Conservation (phyloP, 2,888 invertebrate genomes). For the Hecatera dysodea region DNA sequence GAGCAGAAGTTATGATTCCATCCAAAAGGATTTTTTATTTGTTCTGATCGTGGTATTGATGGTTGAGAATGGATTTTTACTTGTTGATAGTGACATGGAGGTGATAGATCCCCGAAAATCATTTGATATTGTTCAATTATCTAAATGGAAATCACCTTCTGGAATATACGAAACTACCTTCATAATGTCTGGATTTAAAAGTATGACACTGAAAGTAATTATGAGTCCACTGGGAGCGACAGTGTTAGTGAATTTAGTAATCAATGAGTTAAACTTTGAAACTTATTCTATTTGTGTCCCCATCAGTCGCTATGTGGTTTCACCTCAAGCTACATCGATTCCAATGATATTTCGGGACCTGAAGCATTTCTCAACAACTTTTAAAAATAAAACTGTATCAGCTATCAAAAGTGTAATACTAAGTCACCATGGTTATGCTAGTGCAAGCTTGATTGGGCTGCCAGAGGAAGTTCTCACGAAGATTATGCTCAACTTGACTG, state of each 20-base stretch:
- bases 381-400: conserved; percentile 89
- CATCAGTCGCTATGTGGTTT: conserved; percentile 82
- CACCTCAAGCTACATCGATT: conserved; percentile 79
- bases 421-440: conserved; percentile 83
- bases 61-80: conserved; percentile 84
- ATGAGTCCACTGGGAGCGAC: conserved; percentile 81
- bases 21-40: conserved; percentile 83
- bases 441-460: conserved; percentile 85
- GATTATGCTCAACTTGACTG: conserved; percentile 76
- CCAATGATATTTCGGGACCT: conserved; percentile 84
- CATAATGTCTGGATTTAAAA: conserved; percentile 77
- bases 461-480: conserved; percentile 84
- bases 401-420: conserved; percentile 91
- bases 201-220: conserved; percentile 77
- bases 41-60: conserved; percentile 80
- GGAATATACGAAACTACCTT: conserved; percentile 79
- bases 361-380: conserved; percentile 84
- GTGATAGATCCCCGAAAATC: conserved; percentile 62
- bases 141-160: conserved; percentile 73
- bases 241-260: conserved; percentile 80
- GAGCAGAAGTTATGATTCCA: conserved; percentile 72
- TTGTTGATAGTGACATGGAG: conserved; percentile 68
- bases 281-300: conserved; percentile 85
- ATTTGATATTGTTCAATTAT: conserved; percentile 71
- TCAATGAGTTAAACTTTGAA: conserved; percentile 78